These are phyloP conservation scores for Pituophis catenifer DNA, from an alignment of 2,113 vertebrate genomes.

Conservation along the genomic window DNA sequence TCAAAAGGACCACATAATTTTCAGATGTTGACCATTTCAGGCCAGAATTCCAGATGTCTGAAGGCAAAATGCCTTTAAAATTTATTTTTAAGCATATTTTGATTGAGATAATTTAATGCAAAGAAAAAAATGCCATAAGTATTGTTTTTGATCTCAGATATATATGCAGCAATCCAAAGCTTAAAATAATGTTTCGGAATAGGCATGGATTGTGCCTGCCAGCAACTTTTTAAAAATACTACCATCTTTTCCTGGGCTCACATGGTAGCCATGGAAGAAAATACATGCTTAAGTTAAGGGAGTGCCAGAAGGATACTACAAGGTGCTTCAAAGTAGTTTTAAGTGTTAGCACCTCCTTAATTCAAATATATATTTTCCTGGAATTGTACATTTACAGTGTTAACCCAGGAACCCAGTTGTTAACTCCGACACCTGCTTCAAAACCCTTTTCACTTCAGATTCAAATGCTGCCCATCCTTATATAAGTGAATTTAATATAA, in stretches of 20 bases:
- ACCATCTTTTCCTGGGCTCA: neutral
- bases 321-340: neutral
- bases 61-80: neutral
- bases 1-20: neutral
- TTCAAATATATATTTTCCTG: neutral
- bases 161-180: neutral
- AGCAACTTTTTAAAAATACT: neutral
- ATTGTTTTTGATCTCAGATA: neutral
- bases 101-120: neutral
- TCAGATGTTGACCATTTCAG: neutral
- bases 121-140: neutral
- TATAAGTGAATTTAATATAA: neutral
- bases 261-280: neutral
- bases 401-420: neutral
- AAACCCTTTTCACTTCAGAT: neutral
- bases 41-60: neutral
- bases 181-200: neutral
- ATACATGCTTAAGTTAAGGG: neutral
- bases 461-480: neutral
- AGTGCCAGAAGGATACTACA: neutral
- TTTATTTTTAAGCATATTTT: neutral
- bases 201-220: neutral
- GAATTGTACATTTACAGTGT: neutral
- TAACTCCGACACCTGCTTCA: neutral
- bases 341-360: neutral